Evolutionary conservation across 2,113 vertebrate genomes (phyloP).

Genomic region (Opisthocomus hoazin): DNA sequence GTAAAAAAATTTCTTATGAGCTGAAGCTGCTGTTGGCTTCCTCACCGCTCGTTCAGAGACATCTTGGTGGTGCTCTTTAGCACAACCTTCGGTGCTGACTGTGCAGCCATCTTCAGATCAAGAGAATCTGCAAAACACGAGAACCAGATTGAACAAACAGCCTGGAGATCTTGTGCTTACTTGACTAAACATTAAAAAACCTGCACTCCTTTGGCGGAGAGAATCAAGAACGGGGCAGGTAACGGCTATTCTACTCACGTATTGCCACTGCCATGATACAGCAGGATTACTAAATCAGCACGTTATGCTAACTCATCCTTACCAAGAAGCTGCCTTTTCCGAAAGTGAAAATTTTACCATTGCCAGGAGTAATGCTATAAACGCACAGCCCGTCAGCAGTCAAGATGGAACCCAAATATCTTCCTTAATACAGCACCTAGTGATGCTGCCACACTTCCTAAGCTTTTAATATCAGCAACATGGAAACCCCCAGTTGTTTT

Average conservation of each 20-base stretch:
- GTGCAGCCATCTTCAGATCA: slow-evolving; percentile 87
- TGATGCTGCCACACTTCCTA: too few species aligned
- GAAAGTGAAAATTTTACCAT: fast-evolving
- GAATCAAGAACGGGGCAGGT: fast-evolving
- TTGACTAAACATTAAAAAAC: too few species aligned
- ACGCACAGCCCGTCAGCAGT: neutral
- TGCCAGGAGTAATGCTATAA: neutral
- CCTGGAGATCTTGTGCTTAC: fast-evolving
- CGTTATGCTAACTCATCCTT: neutral
- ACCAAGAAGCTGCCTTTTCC: fast-evolving
- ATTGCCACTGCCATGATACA: neutral
- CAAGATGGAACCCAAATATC: neutral
- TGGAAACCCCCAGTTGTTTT: fast-evolving
- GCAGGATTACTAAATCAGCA: neutral
- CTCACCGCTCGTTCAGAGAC: slow-evolving; percentile 99
- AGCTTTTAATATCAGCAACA: neutral
- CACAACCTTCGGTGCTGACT: slow-evolving; percentile 96
- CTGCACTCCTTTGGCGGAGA: neutral
- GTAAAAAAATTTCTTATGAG: slow-evolving; percentile 71
- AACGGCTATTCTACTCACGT: fast-evolving
- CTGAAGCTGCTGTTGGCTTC: slow-evolving; percentile 81
- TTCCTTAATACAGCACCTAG: fast-evolving
- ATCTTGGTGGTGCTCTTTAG: slow-evolving; percentile 99
- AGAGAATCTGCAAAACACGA: slow-evolving; percentile 65
- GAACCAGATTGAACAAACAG: neutral